A percentile compares a stretch with the other conserved stretches of the same genome.
Evolutionary conservation across 2,888 invertebrate species (phyloP).

Genomic region (Aspidiotus rigidus): DNA sequence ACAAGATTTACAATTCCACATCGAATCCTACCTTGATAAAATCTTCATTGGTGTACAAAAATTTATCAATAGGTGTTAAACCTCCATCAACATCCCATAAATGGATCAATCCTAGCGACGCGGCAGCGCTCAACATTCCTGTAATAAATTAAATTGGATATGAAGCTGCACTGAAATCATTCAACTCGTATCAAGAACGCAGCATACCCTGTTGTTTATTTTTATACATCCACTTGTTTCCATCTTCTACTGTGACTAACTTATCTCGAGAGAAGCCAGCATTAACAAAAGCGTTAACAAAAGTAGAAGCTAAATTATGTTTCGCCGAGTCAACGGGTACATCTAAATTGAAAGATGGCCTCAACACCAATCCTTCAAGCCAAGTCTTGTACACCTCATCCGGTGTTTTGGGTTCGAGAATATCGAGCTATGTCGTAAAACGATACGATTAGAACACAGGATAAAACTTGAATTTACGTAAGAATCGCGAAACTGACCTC

Average conservation of each 20-base stretch:
- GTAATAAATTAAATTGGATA: slow-evolving; percentile 12
- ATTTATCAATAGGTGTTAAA: slow-evolving; percentile 94
- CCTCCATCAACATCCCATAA: slow-evolving; percentile 99
- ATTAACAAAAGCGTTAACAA: slow-evolving; percentile 98
- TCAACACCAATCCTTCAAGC: slow-evolving; percentile 54
- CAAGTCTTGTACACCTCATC: slow-evolving; percentile 99
- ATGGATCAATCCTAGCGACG: slow-evolving; percentile 87
- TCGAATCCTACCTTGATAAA: slow-evolving; percentile 65
- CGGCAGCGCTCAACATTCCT: slow-evolving; percentile 94
- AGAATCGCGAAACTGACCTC: slow-evolving; percentile 52
- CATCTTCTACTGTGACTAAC: slow-evolving; percentile 75
- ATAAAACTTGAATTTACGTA: not conserved
- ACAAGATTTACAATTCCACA: too few relatives aligned
- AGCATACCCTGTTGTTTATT: slow-evolving; percentile 78
- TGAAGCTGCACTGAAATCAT: not conserved
- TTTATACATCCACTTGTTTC: slow-evolving; percentile 83
- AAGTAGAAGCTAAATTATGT: slow-evolving; percentile 92
- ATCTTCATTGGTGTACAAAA: slow-evolving; percentile 87
- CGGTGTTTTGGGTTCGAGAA: slow-evolving; percentile 97
- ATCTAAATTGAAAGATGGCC: slow-evolving; percentile 40
- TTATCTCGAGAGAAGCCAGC: slow-evolving; percentile 96
- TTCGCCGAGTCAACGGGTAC: slow-evolving; percentile 79
- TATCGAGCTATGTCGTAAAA: slow-evolving; percentile 63
- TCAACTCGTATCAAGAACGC: not conserved
- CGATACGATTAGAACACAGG: slow-evolving; percentile 10